Base-by-base conservation (phyloP, 2,888 invertebrate species). In the Portevinia maculata region DNA sequence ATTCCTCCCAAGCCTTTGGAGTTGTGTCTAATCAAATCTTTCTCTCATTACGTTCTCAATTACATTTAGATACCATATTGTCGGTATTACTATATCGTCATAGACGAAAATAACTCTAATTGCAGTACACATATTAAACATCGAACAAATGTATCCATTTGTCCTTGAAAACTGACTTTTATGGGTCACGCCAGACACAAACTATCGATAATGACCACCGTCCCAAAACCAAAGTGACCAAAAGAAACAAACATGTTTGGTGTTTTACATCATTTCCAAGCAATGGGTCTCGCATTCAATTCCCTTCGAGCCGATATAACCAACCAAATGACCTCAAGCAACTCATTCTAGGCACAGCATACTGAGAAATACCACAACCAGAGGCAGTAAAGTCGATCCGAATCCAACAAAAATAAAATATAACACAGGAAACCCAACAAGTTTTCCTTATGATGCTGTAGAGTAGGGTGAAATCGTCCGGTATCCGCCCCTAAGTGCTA, bases 401-500 rank as follows among this genome's bases (percentile, higher is more conserved):
- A 24, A 39, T 11, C 24, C 5, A 48, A 30, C 3, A 50, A 32
- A 17, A 53, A 62, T 3, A 30, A 70, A 59, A 53, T 15, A 15
- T 4, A 7, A 39, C 32, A 71, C 64, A 46, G 71, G 74, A 78
- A 76, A 44, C 24, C 67, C 65, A 76, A 70, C 53, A 83, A 76
- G 65, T 83, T 46, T 41, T 70, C 28, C n/a, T 48, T 28, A 28
- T 57, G 34, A 13, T 55, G 17, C 32, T 21, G 57, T 13, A 30
- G n/a, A 67, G 39, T 24, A 37, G 60, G 48, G 53, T 71, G 28
- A 71, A 60, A 76, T 57, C 21, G 53, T 62, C 60, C 50, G 55
- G 83, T 76, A 78, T 76, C 86, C 89, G 88, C 89, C 89, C 87
- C 87, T 88, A 85, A 87, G 86, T 85, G 86, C 84, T 79, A 86